Evolutionary conservation across 2,888 invertebrate genomes (phyloP), one percentile per base, ranked within the genome.

Genomic region (Ethmia dodecea): DNA sequence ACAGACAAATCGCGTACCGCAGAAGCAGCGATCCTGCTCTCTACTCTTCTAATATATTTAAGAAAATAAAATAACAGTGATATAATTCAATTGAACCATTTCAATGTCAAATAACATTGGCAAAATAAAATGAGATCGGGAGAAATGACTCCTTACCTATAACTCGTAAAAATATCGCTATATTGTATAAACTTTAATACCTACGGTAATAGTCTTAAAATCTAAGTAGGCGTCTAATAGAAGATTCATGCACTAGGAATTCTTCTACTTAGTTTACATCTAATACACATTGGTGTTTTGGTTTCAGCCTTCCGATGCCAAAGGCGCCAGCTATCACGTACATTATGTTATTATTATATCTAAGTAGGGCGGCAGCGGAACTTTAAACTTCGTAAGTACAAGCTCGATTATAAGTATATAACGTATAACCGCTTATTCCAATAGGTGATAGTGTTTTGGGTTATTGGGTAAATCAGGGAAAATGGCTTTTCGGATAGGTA

Each of bases 261-360:
- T 34, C 22, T 20, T 20, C 8, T 20, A 22, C 22, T 22, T 22
- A 20, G 20, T 20, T 20, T 9, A 20, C 14, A 30, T 12, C 22
- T 35, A 9, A 16, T 31, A 31, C n/a, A 33, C 16, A 37, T 42
- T 43, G 46, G 46, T 46, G 46, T 52, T 45, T 40, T 13, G 16
- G 29, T 27, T 38, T 48, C 48, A 49, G 48, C 39, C 49, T 45
- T 43, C 38, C 38, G 33, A 34, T 41, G 47, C 40, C 42, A 33
- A 41, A 34, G 38, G 45, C 39, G 42, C 38, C 35, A 15, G 22
- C 20, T 31, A 38, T 35, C 18, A 34, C 34, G 8, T 22, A 27
- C 10, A 15, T 25, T 25, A 26, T 10, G 1, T 1, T 11, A 6
- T 1, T 26, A 26, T 26, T 26, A 11, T 14, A 15, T 10, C n/a